Evolutionary conservation across 2,797 vertebrate genomes (phyloP).

Genomic region (Clarias platycephalus): DNA sequence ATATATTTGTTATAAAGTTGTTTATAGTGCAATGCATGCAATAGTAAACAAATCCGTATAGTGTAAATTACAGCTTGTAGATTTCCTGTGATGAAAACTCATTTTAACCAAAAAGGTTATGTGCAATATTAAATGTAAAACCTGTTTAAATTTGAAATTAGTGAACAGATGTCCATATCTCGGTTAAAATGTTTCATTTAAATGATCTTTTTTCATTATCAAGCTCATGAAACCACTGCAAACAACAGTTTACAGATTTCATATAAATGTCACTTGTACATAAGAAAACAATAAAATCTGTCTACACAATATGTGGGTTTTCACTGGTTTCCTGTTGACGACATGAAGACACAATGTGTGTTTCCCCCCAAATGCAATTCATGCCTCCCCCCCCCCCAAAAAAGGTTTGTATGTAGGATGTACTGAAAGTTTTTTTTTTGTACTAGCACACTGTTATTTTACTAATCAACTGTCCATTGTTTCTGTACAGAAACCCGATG

Average conservation of each 20-base stretch:
- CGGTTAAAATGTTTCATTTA: constrained; percentile 13
- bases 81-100: constrained; percentile 34
- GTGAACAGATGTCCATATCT: constrained; percentile 2
- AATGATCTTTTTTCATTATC: not conserved
- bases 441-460: not conserved
- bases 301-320: not conserved
- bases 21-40: constrained; percentile 56
- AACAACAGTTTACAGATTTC: constrained; percentile 9
- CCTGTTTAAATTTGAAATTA: constrained; percentile 9
- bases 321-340: not conserved
- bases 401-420: not conserved
- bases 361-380: not conserved
- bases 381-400: not conserved
- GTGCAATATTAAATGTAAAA: constrained; percentile 32
- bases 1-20: constrained; percentile 50
- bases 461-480: constrained; percentile 35
- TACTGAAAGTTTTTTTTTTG: not conserved
- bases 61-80: constrained; percentile 24
- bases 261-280: not conserved
- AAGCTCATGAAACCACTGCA: constrained; percentile 1
- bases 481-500: constrained; percentile 42
- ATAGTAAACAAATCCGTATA: constrained; percentile 15
- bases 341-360: not conserved
- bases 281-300: constrained; percentile 10
- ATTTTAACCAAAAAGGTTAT: constrained; percentile 60